Percentiles rank a stretch among this genome's conserved stretches.
phyloP scores from a whole-genome alignment of 2,888 invertebrate genomes.

The Xestia sexstrigata region DNA sequence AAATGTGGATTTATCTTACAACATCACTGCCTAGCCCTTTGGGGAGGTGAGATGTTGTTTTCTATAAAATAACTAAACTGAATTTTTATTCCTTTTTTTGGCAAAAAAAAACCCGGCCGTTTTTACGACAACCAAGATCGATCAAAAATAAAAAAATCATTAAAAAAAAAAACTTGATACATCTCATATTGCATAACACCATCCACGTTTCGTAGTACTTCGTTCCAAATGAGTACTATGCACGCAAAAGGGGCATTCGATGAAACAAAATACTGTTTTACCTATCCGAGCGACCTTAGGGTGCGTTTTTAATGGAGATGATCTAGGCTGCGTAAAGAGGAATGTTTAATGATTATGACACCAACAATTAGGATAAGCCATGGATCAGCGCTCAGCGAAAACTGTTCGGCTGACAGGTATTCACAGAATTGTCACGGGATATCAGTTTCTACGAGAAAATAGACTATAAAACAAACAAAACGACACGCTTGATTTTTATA shows the following conservation, averaged over 20 bases:
- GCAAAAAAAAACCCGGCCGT: not conserved
- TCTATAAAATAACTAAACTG: not conserved
- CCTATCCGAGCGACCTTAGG: conserved; percentile 22
- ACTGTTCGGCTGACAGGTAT: not conserved
- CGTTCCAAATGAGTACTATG: conserved; percentile 69
- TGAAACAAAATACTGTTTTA: conserved; percentile 64
- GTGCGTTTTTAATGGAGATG: not conserved
- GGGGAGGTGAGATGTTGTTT: too few species aligned
- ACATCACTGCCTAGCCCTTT: too few species aligned
- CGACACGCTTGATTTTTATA: too few species aligned
- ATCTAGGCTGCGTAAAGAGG: not conserved
- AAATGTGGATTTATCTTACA: too few species aligned
- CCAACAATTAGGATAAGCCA: not conserved
- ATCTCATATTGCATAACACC: conserved; percentile 62
- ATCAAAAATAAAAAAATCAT: conserved; percentile 7
- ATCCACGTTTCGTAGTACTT: conserved; percentile 58
- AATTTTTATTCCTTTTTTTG: not conserved
- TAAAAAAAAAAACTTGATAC: conserved; percentile 11
- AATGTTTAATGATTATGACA: not conserved
- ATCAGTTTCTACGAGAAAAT: not conserved
- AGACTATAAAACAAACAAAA: too few species aligned
- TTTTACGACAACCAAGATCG: not conserved
- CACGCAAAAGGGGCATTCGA: conserved; percentile 77
- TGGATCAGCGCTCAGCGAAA: not conserved
- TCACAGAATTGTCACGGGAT: not conserved